Evolutionary conservation across 2,888 invertebrate species (phyloP).

Genomic region (Tiphia femorata): DNA sequence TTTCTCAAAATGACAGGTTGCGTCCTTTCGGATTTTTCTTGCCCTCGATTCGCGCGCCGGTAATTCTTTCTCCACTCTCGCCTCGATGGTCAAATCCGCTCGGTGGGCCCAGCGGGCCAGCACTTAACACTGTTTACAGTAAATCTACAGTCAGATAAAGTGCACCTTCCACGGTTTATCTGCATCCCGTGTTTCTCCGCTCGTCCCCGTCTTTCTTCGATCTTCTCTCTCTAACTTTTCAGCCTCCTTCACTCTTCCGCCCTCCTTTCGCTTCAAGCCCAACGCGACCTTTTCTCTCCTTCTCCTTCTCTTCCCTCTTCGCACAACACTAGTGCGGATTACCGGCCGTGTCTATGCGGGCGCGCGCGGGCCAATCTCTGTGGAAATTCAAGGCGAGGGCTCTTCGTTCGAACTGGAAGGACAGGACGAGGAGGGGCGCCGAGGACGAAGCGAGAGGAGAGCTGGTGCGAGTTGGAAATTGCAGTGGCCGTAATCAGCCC

Average conservation of each 20-base stretch:
- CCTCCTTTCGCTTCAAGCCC: background rate
- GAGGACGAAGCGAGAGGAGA: too few species aligned
- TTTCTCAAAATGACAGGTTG: too few species aligned
- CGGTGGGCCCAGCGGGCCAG: conserved; percentile 1
- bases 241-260: background rate
- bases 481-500: conserved; percentile 34
- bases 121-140: conserved; percentile 32
- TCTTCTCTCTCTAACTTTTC: conserved; percentile 1
- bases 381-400: conserved; percentile 43
- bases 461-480: conserved; percentile 27
- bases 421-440: too few species aligned
- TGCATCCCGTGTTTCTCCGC: conserved; percentile 11
- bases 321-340: conserved; percentile 17
- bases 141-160: conserved; percentile 34
- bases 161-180: conserved; percentile 24
- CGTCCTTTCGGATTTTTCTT: too few species aligned
- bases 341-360: conserved; percentile 22
- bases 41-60: background rate
- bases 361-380: conserved; percentile 40
- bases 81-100: conserved; percentile 11
- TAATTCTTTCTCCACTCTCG: conserved; percentile 2
- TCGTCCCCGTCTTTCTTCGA: too few species aligned
- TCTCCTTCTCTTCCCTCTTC: background rate
- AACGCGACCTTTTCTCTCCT: background rate
- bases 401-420: conserved; percentile 25